Evolutionary conservation across 2,888 invertebrate genomes (phyloP).

Genomic region (Tinea pellionella): DNA sequence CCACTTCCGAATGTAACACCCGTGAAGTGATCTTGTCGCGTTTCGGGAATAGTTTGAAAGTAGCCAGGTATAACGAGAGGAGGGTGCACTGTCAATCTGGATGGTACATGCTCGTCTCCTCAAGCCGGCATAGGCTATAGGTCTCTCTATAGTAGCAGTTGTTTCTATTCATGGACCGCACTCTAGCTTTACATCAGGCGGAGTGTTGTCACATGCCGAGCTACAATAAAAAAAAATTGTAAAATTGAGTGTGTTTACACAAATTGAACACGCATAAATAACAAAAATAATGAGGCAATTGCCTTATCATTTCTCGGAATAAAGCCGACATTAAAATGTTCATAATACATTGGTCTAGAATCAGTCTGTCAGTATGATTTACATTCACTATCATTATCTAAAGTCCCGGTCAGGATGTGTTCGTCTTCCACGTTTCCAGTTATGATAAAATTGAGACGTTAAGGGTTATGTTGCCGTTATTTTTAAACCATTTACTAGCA

Average conservation of each 20-base stretch:
- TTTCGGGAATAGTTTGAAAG: too few species aligned
- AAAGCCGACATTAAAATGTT: not conserved
- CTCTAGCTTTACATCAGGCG: too few species aligned
- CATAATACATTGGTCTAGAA: slow-evolving; percentile 5
- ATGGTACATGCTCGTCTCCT: too few species aligned
- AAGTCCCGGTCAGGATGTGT: slow-evolving; percentile 37
- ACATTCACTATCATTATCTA: slow-evolving; percentile 33
- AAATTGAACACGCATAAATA: not conserved
- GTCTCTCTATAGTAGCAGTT: too few species aligned
- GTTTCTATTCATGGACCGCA: too few species aligned
- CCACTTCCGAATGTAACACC: too few species aligned
- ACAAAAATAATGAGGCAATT: not conserved
- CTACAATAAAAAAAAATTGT: too few species aligned
- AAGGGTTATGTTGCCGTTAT: not conserved
- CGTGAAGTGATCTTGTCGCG: too few species aligned
- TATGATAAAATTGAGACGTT: slow-evolving; percentile 22
- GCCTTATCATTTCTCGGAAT: slow-evolving; percentile 11
- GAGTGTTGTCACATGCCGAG: too few species aligned
- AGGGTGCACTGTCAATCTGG: too few species aligned
- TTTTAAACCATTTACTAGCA: not conserved
- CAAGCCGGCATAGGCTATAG: too few species aligned
- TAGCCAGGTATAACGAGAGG: too few species aligned
- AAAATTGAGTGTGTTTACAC: not conserved
- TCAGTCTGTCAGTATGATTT: slow-evolving; percentile 34
- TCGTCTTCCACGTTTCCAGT: slow-evolving; percentile 40